Conservation (phyloP, 2,113 vertebrate species). For the Pantherophis guttatus region DNA sequence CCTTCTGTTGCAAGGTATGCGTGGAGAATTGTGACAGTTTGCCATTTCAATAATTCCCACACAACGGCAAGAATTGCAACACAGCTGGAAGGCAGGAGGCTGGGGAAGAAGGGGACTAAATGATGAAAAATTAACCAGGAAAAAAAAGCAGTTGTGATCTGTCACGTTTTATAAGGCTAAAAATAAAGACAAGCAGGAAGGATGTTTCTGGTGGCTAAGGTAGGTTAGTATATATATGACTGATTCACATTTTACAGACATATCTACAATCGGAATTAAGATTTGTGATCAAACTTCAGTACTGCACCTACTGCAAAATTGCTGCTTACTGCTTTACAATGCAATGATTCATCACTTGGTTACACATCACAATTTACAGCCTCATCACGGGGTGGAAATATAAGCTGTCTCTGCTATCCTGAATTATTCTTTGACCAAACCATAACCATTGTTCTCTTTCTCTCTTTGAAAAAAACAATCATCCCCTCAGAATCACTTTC, state of each 20-base stretch:
- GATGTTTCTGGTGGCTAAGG: neutral
- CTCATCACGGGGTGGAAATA: neutral
- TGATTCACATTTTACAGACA: conserved; percentile 30
- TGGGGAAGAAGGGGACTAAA: neutral
- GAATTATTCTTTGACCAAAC: neutral
- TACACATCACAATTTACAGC: conserved; percentile 25
- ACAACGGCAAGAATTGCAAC: neutral
- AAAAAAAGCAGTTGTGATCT: neutral
- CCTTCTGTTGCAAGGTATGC: neutral
- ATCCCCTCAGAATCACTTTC: conserved; percentile 6
- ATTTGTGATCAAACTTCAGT: conserved; percentile 38
- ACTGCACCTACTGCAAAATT: conserved; percentile 39
- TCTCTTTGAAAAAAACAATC: neutral
- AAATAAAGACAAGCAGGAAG: neutral
- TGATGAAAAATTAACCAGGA: conserved; percentile 1
- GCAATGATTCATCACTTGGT: conserved; percentile 33
- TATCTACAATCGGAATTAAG: conserved; percentile 43
- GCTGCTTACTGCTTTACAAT: conserved; percentile 22
- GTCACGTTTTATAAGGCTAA: conserved; percentile 3
- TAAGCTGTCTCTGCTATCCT: neutral
- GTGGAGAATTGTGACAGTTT: neutral
- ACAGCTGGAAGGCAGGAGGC: conserved; percentile 9
- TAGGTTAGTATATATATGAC: neutral
- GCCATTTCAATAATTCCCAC: neutral
- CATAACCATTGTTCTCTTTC: conserved; percentile 28